Evolutionary conservation across 2,888 invertebrate genomes (phyloP), one percentile per base, ranked within the genome.

Genomic region (Arge pagana): DNA sequence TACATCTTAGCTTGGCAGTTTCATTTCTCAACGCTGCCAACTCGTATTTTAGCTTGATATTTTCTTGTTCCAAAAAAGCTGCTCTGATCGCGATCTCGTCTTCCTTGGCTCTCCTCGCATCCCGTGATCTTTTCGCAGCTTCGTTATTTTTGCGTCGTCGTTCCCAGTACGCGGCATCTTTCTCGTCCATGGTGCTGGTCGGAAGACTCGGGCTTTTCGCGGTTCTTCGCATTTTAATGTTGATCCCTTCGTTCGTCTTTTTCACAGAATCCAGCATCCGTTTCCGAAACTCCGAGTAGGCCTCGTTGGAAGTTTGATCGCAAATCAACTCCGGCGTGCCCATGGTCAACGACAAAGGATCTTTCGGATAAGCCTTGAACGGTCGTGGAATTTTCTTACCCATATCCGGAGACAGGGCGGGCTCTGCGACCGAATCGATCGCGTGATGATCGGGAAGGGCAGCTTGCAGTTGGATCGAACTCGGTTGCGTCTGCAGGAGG

Each of bases 61-160:
- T 90, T 76, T 95, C 93, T 63, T 90, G 88, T 73, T 96, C 93
- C 15, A 96, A 80, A 64, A 87, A 90, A 0, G 91, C 89, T 1
- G 93, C 93, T 52, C 93, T 81, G 31, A 96, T 88, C 0, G 95
- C 93, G 43, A 96, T 87, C 64, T 94, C 93, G 61, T 96, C 93
- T 73, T 97, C 96, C 65, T 96, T 91, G 35, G 90, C 85, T 62
- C 94, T 82, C 53, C 97, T 81, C 0, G 93, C 86, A 67, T 97
- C 96, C 3, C 97, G 82, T 0, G 95, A 96, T 62, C 94, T 83
- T 76, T 97, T 97, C 0, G 97, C 97, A 0, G 97, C 96, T 57
- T 89, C 91, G 73, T 97, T 97, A 75, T 97, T 97, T 70, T 93
- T 92, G 59, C 90, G 84, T 7, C 96, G 79, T 50, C 94, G 84